Conservation (phyloP, 2,113 vertebrate species). For the Turnix velox region DNA sequence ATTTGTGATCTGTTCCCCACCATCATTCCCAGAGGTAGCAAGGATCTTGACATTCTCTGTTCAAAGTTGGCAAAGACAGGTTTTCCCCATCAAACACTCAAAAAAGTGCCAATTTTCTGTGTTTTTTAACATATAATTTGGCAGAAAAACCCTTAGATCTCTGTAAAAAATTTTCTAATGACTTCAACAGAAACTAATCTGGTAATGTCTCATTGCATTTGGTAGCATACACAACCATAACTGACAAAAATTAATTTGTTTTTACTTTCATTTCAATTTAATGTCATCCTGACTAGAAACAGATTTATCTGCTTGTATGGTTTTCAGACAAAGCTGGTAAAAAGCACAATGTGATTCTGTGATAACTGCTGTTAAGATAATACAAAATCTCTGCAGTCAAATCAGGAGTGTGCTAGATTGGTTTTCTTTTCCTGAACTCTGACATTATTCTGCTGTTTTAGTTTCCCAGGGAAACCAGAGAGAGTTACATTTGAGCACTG, state of each 20-base stretch:
- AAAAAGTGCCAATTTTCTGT: not conserved
- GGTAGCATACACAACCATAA: not conserved
- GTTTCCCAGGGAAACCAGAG: constrained; percentile 36
- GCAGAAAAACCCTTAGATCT: not conserved
- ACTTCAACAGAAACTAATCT: not conserved
- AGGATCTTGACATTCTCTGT: not conserved
- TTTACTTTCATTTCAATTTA: constrained; percentile 12
- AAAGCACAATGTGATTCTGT: constrained; percentile 18
- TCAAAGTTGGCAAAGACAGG: not conserved
- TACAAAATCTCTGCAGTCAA: constrained; percentile 9
- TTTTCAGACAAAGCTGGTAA: constrained; percentile 23
- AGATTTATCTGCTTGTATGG: constrained; percentile 12
- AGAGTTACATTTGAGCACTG: constrained; percentile 9
- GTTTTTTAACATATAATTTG: not conserved
- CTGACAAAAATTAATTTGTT: not conserved
- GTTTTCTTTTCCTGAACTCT: constrained; percentile 52
- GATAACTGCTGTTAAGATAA: constrained; percentile 47
- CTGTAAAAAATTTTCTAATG: not conserved
- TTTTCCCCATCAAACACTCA: not conserved
- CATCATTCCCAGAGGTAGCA: not conserved
- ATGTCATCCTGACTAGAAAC: not conserved
- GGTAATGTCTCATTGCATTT: not conserved
- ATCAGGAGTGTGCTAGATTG: constrained; percentile 12
- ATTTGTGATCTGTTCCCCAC: not conserved
- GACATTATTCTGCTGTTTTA: constrained; percentile 44